A percentile compares a stretch with the other conserved stretches of the same genome.
Conservation (phyloP, 2,888 invertebrate genomes). For the Caenorhabditis becei region DNA sequence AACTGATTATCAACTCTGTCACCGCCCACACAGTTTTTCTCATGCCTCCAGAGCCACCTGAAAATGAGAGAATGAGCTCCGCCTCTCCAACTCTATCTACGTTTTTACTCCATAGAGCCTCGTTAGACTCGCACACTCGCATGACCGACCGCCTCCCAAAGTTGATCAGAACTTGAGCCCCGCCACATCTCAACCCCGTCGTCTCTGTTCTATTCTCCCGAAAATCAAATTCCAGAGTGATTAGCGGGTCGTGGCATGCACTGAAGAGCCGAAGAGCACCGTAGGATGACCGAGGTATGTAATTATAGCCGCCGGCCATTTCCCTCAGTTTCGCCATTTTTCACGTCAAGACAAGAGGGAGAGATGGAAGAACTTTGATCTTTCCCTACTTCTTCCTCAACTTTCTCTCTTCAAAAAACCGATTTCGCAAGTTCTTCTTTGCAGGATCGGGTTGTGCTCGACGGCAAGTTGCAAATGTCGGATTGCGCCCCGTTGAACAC, state of each 20-base stretch:
- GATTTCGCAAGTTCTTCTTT: conserved; percentile 1
- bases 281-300: conserved; percentile 57
- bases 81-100: conserved; percentile 13
- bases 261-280: conserved; percentile 38
- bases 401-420: conserved; percentile 5
- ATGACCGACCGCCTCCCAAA: conserved; percentile 33
- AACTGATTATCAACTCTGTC: background rate
- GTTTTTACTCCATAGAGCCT: conserved; percentile 23
- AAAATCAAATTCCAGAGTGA: conserved; percentile 49
- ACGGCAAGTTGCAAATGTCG: conserved; percentile 45
- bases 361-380: conserved; percentile 17
- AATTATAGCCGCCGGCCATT: conserved; percentile 43
- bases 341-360: conserved; percentile 2
- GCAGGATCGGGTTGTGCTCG: conserved; percentile 50
- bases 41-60: conserved; percentile 18
- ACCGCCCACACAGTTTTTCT: too few species aligned
- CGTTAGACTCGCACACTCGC: conserved; percentile 41
- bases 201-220: background rate
- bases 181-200: conserved; percentile 15
- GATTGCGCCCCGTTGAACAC: conserved; percentile 45
- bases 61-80: conserved; percentile 13
- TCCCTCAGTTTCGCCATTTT: background rate
- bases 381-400: background rate
- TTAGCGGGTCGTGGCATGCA: conserved; percentile 60
- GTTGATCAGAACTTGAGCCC: conserved; percentile 36